These are phyloP conservation scores for Phalacrocorax pelagicus DNA, from an alignment of 2,113 vertebrate genomes.

Conservation along the genomic window DNA sequence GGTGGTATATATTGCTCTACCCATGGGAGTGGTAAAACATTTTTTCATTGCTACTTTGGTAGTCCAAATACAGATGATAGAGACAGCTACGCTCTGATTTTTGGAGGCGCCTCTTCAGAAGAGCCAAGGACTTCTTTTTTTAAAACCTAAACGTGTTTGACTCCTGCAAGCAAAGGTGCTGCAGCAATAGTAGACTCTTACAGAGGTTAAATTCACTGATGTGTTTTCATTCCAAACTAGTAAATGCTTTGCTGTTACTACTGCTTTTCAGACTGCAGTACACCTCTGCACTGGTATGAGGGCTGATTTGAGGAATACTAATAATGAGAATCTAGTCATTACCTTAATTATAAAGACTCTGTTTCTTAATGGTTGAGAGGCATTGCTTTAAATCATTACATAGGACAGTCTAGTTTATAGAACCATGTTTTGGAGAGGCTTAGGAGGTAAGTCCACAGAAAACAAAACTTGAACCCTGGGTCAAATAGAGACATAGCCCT, in stretches of 20 bases:
- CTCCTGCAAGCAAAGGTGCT: neutral
- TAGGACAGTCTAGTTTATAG: neutral
- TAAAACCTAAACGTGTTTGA: neutral
- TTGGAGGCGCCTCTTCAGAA: neutral
- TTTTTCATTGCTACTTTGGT: neutral
- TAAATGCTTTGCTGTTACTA: neutral
- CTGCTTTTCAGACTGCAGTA: neutral
- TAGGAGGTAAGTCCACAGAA: neutral
- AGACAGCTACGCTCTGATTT: neutral
- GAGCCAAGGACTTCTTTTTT: neutral
- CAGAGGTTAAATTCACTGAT: neutral
- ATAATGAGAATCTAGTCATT: neutral
- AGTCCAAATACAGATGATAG: neutral
- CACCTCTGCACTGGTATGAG: neutral
- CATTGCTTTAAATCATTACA: neutral
- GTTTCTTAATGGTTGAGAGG: neutral
- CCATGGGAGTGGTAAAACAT: neutral
- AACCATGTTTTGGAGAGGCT: neutral
- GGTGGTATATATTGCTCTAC: neutral
- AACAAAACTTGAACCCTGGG: neutral
- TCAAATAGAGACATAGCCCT: neutral
- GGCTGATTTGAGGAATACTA: neutral
- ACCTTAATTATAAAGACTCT: neutral
- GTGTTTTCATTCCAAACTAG: neutral
- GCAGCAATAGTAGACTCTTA: neutral